Conservation (phyloP, 2,797 vertebrate species). For the Leptatherina wallacei region DNA sequence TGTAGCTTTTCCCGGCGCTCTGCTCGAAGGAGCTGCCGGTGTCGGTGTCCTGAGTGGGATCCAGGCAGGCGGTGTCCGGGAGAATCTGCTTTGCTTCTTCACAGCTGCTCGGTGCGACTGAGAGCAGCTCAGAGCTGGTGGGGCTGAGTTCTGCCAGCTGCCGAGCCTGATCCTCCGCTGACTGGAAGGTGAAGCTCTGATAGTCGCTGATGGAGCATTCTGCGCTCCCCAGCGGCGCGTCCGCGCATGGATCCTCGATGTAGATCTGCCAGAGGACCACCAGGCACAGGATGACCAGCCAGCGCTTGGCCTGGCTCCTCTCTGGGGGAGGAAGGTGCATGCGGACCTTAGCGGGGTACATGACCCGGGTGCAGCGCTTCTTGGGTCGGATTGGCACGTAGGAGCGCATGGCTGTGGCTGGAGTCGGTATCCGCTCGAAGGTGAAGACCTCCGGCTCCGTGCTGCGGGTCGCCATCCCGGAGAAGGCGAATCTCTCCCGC, state of each 20-base stretch:
- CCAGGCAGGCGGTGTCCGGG: conserved; percentile 43
- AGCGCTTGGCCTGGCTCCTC: conserved; percentile 81
- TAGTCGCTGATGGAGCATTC: conserved; percentile 49
- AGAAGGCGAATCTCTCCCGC: conserved; percentile 59
- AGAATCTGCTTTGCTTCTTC: conserved; percentile 16
- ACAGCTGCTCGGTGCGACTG: not conserved
- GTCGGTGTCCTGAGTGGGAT: conserved; percentile 28
- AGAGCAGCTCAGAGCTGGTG: conserved; percentile 16
- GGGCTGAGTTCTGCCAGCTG: conserved; percentile 35
- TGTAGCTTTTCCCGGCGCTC: conserved; percentile 76
- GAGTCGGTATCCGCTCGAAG: conserved; percentile 76
- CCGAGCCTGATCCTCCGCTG: conserved; percentile 65
- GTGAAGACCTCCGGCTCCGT: conserved; percentile 85
- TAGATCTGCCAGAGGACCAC: conserved; percentile 86
- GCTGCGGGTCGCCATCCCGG: conserved; percentile 65
- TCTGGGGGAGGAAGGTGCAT: conserved; percentile 84
- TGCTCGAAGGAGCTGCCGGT: conserved; percentile 56
- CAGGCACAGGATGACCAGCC: conserved; percentile 80
- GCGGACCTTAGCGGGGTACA: conserved; percentile 84
- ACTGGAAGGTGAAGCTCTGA: conserved; percentile 69
- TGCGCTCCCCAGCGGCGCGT: conserved; percentile 34
- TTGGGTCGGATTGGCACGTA: conserved; percentile 68
- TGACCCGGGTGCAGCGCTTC: conserved; percentile 80
- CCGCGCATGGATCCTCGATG: conserved; percentile 76
- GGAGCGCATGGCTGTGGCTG: conserved; percentile 59